phyloP scores from a whole-genome alignment of 37 sponge, comb jelly and placozoan species.

The Cladorhizidae sp. region DNA sequence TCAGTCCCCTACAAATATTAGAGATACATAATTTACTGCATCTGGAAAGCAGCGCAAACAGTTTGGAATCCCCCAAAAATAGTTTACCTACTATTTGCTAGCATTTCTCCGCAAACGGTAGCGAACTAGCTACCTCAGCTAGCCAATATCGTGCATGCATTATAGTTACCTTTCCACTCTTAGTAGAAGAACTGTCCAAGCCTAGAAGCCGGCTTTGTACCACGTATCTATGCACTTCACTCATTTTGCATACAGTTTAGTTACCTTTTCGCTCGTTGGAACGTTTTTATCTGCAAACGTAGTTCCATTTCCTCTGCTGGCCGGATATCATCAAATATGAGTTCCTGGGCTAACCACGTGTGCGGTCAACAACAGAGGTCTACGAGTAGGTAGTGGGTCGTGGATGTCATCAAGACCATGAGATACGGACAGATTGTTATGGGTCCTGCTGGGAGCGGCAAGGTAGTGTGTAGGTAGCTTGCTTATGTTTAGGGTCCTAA shows the following conservation, averaged over 20 bases:
- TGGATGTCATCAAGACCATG: too few relatives aligned
- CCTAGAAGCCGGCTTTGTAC: constrained; percentile 52
- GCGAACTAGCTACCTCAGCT: background rate
- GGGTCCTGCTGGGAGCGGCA: constrained; percentile 98
- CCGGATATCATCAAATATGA: too few relatives aligned
- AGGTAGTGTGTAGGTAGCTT: constrained; percentile 59
- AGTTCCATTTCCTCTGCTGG: too few relatives aligned
- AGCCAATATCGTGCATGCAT: background rate
- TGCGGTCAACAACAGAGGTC: too few relatives aligned
- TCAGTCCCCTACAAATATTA: constrained; percentile 30
- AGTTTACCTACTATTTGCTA: too few relatives aligned
- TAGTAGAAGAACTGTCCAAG: constrained; percentile 14
- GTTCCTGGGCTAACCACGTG: too few relatives aligned
- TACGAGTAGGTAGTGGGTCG: too few relatives aligned
- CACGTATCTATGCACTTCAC: constrained; percentile 29
- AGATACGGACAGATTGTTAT: constrained; percentile 98
- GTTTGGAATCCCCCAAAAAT: too few relatives aligned
- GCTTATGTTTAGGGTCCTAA: background rate
- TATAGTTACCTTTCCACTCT: constrained; percentile 21
- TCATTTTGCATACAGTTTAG: background rate
- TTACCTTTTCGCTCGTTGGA: too few relatives aligned
- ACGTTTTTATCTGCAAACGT: too few relatives aligned
- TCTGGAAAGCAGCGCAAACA: too few relatives aligned
- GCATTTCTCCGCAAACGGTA: too few relatives aligned
- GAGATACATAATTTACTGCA: background rate